A percentile compares a stretch with the other conserved stretches of the same genome.
phyloP scores from a whole-genome alignment of 2,797 vertebrate genomes.

The Thamnophis elegans region DNA sequence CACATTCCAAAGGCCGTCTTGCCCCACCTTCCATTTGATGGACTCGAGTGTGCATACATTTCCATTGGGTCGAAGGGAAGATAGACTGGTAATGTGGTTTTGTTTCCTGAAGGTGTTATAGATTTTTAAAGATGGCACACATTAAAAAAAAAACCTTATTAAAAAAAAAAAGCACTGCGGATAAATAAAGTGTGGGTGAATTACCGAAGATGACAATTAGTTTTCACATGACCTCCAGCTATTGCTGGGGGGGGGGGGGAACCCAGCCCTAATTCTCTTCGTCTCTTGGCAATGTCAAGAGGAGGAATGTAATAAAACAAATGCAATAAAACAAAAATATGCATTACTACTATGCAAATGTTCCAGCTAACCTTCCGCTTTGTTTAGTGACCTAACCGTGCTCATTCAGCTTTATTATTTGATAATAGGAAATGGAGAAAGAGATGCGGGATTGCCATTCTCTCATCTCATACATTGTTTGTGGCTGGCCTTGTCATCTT shows the following conservation, averaged over 20 bases:
- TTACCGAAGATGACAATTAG: conserved; percentile 9
- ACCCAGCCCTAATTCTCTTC: not conserved
- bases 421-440: not conserved
- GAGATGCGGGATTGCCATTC: not conserved
- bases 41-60: conserved; percentile 37
- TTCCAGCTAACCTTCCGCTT: not conserved
- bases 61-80: conserved; percentile 26
- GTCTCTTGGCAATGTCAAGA: not conserved
- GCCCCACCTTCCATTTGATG: conserved; percentile 24
- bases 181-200: conserved; percentile 48
- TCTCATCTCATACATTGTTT: not conserved
- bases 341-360: not conserved
- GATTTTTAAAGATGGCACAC: conserved; percentile 56
- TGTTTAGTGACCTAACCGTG: not conserved
- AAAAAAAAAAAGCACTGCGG: conserved; percentile 50
- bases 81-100: conserved; percentile 28
- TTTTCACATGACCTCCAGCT: not conserved
- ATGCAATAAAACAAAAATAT: not conserved
- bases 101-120: conserved; percentile 58
- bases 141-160: conserved; percentile 23
- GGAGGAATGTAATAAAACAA: not conserved
- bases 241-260: not conserved
- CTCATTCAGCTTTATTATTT: not conserved
- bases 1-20: conserved; percentile 50
- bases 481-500: not conserved